These are phyloP conservation scores for Helicolenus hilgendorfi DNA, from an alignment of 2,797 vertebrate species.

Conservation along the genomic window DNA sequence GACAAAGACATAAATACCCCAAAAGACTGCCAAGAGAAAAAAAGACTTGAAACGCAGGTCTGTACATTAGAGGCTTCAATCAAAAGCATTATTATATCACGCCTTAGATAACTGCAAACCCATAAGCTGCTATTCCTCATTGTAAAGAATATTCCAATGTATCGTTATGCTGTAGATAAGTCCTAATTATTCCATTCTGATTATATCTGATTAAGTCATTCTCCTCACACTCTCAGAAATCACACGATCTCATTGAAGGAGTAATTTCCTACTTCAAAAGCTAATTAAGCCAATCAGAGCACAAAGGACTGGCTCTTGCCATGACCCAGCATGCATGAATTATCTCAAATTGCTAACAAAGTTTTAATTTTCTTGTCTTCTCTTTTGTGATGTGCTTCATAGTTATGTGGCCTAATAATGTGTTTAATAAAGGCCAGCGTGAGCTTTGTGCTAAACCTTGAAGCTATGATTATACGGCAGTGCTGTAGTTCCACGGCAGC, in stretches of 20 bases:
- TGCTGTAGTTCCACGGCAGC: not conserved
- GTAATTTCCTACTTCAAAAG: constrained; percentile 88
- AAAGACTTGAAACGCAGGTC: not conserved
- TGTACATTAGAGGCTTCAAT: constrained; percentile 13
- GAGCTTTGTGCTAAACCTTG: constrained; percentile 24
- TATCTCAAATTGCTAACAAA: constrained; percentile 74
- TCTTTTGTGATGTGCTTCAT: constrained; percentile 39
- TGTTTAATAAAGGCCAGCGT: constrained; percentile 30
- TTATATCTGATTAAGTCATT: constrained; percentile 87
- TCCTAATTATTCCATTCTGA: constrained; percentile 83
- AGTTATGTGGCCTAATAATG: constrained; percentile 42
- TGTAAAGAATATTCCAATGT: constrained; percentile 64
- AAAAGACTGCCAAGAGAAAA: not conserved
- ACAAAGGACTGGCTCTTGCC: constrained; percentile 79
- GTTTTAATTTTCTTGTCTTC: constrained; percentile 70
- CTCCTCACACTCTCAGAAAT: constrained; percentile 83
- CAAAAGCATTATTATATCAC: not conserved
- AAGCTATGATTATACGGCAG: constrained; percentile 6
- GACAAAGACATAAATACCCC: not conserved
- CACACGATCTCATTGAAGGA: constrained; percentile 82
- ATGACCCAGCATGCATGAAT: constrained; percentile 84
- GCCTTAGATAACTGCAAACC: not conserved
- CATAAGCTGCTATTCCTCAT: constrained; percentile 34
- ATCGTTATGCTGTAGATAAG: constrained; percentile 59
- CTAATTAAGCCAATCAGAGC: constrained; percentile 88